These are phyloP conservation scores for Parnassius glacialis DNA, from an alignment of 2,888 invertebrate species.

Conservation along the genomic window DNA sequence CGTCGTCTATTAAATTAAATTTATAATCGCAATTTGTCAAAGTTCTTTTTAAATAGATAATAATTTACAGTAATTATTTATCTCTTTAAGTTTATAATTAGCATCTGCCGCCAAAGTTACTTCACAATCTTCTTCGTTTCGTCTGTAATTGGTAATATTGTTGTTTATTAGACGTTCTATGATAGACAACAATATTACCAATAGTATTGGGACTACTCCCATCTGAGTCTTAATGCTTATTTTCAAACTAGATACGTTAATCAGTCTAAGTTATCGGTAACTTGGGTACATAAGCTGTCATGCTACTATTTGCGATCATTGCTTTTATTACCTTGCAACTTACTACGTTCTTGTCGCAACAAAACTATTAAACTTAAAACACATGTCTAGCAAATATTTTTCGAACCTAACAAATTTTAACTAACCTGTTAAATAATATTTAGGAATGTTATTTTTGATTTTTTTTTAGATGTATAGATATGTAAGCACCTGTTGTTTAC, in stretches of 20 bases:
- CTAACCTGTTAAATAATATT: neutral
- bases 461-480: too few species aligned
- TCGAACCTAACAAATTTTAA: neutral
- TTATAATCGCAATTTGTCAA: conserved; percentile 18
- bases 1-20: conserved; percentile 3
- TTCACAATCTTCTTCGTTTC: conserved; percentile 10
- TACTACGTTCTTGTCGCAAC: conserved; percentile 1
- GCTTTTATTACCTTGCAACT: conserved; percentile 3
- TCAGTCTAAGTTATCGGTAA: conserved; percentile 6
- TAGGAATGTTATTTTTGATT: too few species aligned
- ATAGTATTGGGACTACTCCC: neutral
- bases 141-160: conserved; percentile 19
- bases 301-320: conserved; percentile 5
- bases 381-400: too few species aligned
- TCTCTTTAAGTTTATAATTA: conserved; percentile 15
- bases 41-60: conserved; percentile 3
- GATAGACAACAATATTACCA: too few species aligned
- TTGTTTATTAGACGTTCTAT: too few species aligned
- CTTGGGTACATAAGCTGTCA: conserved; percentile 2
- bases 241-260: conserved; percentile 1
- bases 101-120: neutral
- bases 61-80: conserved; percentile 16
- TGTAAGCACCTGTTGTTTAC: too few species aligned
- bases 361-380: neutral
- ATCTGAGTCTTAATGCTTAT: conserved; percentile 9